Evolutionary conservation across 2,797 vertebrate genomes (phyloP).

Genomic region (Sebastes oblongus): DNA sequence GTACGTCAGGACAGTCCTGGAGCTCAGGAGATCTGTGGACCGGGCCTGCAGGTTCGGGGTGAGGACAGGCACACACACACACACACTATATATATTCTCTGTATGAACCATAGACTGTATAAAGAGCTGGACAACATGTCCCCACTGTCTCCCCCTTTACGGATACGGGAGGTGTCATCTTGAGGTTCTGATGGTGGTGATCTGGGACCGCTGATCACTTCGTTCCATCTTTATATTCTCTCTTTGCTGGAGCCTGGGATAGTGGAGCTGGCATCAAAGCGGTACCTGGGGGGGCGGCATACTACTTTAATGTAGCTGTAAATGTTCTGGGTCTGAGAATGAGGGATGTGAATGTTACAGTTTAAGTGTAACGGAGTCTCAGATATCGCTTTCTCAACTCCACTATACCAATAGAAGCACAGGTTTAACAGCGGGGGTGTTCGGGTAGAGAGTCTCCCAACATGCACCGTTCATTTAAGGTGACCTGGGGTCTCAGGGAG

Average conservation of each 20-base stretch:
- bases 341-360: slow-evolving; percentile 17
- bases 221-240: neutral
- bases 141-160: no score
- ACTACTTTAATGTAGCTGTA: slow-evolving; percentile 34
- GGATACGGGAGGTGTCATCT: no score
- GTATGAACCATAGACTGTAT: neutral
- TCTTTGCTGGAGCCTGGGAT: neutral
- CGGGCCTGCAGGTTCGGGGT: slow-evolving; percentile 95
- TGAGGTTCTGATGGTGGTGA: neutral
- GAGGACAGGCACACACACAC: neutral
- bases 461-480: neutral
- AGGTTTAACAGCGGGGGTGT: neutral
- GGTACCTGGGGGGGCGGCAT: slow-evolving; percentile 11
- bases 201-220: slow-evolving; percentile 7
- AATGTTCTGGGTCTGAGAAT: slow-evolving; percentile 14
- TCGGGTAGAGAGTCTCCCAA: neutral
- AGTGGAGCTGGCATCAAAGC: slow-evolving; percentile 28
- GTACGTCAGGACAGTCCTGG: slow-evolving; percentile 91
- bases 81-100: no score
- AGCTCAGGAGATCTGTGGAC: slow-evolving; percentile 92
- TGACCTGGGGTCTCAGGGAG: neutral
- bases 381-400: neutral
- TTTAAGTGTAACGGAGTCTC: neutral
- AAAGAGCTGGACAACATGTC: no score
- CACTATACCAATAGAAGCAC: neutral